These are phyloP conservation scores for Condylura cristata DNA, from an alignment of 2,113 vertebrate species.

Conservation along the genomic window DNA sequence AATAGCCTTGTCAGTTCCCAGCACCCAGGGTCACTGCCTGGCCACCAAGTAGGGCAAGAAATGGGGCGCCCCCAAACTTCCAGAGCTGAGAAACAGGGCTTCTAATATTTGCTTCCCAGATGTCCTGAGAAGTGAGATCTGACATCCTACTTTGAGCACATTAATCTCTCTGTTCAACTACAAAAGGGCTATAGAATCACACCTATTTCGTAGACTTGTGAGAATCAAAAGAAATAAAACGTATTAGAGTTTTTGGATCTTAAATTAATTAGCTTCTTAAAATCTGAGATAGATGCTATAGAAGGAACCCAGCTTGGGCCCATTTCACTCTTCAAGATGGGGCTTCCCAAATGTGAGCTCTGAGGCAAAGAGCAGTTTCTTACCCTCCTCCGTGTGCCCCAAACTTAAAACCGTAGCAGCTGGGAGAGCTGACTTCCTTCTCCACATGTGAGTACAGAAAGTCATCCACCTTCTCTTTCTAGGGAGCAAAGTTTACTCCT, in stretches of 20 bases:
- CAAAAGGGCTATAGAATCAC: not conserved
- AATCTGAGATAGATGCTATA: not conserved
- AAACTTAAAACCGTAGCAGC: not conserved
- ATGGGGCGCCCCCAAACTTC: not conserved
- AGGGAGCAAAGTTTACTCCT: not conserved
- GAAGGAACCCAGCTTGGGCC: not conserved
- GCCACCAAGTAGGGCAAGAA: not conserved
- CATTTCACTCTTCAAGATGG: not conserved
- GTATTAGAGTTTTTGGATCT: not conserved
- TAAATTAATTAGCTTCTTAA: not conserved
- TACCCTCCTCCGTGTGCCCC: not conserved
- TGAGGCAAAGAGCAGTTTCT: not conserved
- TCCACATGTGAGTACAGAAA: not conserved
- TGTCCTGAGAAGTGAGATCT: not conserved
- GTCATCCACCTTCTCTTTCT: not conserved
- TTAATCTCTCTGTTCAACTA: not conserved
- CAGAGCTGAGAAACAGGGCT: not conserved
- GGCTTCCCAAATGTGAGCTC: not conserved
- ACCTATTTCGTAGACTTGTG: not conserved
- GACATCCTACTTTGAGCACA: not conserved
- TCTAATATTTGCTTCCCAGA: not conserved
- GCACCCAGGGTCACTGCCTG: not conserved
- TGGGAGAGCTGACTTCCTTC: not conserved
- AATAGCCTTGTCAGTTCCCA: not conserved
- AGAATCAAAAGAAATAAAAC: not conserved